A percentile compares a stretch with the other conserved stretches of the same genome.
Conservation (phyloP, 1,140 invertebrate species). For the Caenorhabditis tropicalis region DNA sequence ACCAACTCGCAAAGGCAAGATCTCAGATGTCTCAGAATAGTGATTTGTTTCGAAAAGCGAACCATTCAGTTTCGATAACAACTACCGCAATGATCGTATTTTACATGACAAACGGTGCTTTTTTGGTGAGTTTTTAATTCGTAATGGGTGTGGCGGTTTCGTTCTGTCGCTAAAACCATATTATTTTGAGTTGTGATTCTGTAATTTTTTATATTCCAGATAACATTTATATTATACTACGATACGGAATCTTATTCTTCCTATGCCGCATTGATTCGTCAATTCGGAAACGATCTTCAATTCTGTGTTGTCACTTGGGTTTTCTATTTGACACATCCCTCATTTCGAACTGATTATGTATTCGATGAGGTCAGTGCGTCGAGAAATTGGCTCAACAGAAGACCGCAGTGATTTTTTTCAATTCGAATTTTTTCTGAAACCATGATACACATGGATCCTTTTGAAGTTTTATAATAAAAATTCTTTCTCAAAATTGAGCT, state of each 20-base stretch:
- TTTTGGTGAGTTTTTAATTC: background rate
- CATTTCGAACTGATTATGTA: background rate
- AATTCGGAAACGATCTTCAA: conserved; percentile 3
- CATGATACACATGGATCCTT: too few relatives aligned
- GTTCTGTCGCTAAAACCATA: too few relatives aligned
- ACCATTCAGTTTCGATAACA: background rate
- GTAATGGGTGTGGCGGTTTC: too few relatives aligned
- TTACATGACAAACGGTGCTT: background rate
- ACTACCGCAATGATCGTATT: background rate
- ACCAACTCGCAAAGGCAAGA: background rate
- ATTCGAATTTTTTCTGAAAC: too few relatives aligned
- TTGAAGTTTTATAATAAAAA: too few relatives aligned
- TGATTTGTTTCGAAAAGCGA: background rate
- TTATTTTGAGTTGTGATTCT: background rate
- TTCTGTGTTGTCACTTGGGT: conserved; percentile 8
- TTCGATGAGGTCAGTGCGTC: too few relatives aligned
- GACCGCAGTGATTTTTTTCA: background rate
- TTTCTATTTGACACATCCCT: background rate
- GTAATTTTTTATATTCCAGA: background rate
- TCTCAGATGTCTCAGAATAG: background rate
- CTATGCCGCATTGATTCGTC: background rate
- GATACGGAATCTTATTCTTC: background rate
- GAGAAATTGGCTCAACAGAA: background rate
- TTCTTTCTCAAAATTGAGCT: too few relatives aligned
- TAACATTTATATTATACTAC: background rate